Conservation (phyloP, 2,797 vertebrate species). For the Mus minutoides region DNA sequence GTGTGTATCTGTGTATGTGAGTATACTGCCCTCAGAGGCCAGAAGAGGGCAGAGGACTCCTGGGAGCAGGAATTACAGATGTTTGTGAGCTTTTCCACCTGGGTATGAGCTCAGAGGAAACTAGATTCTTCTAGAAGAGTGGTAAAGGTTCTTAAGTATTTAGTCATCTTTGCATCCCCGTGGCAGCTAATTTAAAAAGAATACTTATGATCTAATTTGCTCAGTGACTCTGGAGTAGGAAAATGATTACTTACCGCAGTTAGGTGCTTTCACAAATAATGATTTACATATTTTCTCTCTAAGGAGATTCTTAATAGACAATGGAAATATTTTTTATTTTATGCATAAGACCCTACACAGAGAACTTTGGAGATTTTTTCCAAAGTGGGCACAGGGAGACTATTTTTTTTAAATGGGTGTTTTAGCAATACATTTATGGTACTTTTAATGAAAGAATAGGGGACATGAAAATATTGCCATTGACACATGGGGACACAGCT, state of each 20-base stretch:
- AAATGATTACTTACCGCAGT: not conserved
- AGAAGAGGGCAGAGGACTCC: not conserved
- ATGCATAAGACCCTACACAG: accelerated
- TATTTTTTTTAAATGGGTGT: accelerated
- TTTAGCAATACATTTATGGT: not conserved
- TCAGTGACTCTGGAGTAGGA: not conserved
- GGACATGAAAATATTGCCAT: not conserved
- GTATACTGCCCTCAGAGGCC: not conserved
- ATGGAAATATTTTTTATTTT: not conserved
- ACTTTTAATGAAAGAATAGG: not conserved
- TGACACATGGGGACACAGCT: not conserved
- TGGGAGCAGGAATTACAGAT: not conserved
- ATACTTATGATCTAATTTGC: not conserved
- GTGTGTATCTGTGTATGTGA: not conserved
- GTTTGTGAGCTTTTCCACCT: not conserved
- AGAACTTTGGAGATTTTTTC: not conserved
- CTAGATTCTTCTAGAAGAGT: not conserved
- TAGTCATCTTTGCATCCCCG: not conserved
- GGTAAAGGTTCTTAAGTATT: not conserved
- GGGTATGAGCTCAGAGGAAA: not conserved
- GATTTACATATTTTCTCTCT: not conserved
- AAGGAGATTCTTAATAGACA: not conserved
- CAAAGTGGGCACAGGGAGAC: accelerated
- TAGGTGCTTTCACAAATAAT: not conserved
- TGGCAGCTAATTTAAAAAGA: not conserved